Percentiles rank a stretch among this genome's conserved stretches.
These are phyloP conservation scores for Drosophila incognita DNA, from an alignment of 2,888 invertebrate species.

Conservation along the genomic window DNA sequence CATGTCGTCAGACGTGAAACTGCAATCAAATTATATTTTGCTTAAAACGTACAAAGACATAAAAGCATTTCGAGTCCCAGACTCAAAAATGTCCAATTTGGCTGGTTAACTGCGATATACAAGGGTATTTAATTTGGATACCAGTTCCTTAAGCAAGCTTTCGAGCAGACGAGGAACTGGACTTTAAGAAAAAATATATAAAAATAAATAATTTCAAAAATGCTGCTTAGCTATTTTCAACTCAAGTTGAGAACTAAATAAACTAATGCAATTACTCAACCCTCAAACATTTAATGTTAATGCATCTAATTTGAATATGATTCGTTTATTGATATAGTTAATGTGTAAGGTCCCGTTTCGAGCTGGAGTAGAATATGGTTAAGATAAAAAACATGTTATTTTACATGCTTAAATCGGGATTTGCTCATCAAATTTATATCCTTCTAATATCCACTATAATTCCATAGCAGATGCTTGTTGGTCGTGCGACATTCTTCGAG, in stretches of 20 bases:
- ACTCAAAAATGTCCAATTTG: background rate
- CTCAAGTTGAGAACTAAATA: too few species aligned
- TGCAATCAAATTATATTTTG: background rate
- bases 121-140: too few species aligned
- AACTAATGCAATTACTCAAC: too few species aligned
- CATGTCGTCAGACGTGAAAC: too few species aligned
- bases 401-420: slow-evolving; percentile 99
- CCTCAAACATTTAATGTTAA: too few species aligned
- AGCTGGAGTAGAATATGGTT: slow-evolving; percentile 85
- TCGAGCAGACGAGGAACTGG: background rate
- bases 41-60: background rate
- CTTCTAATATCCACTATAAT: background rate
- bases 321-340: background rate
- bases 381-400: slow-evolving; percentile 99
- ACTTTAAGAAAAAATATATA: background rate
- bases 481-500: background rate
- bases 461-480: background rate
- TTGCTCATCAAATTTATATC: slow-evolving; percentile 89
- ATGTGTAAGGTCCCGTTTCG: background rate
- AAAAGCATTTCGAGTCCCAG: background rate
- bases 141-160: background rate
- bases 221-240: too few species aligned
- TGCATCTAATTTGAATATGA: too few species aligned
- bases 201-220: too few species aligned
- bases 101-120: background rate